Percentiles rank a stretch among this genome's conserved stretches.
Conservation (phyloP, 1,140 invertebrate species). For the Zaprionus vittiger region DNA sequence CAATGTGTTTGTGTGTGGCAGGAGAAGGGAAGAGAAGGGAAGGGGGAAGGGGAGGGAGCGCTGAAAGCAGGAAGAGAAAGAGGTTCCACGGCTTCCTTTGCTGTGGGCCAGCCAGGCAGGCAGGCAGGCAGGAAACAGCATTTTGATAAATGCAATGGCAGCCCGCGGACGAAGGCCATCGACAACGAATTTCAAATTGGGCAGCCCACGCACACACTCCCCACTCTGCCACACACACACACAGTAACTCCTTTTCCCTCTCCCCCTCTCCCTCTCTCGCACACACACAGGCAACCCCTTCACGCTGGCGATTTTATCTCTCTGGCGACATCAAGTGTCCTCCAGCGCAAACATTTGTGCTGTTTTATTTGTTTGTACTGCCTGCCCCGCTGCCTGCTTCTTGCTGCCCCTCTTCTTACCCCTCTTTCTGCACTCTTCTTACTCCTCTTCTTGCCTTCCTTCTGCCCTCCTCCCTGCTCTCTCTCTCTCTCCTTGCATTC, state of each 20-base stretch:
- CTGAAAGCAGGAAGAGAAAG: not conserved
- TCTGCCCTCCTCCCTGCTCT: not conserved
- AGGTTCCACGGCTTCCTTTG: constrained; percentile 7
- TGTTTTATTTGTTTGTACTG: constrained; percentile 48
- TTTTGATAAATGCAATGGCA: constrained; percentile 75
- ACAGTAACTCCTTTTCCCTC: not conserved
- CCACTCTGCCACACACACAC: not conserved
- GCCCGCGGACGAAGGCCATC: constrained; percentile 52
- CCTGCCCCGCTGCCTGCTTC: not conserved
- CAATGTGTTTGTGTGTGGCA: constrained; percentile 12
- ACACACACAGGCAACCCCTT: not conserved
- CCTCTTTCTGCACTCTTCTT: not conserved
- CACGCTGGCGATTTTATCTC: constrained; percentile 59
- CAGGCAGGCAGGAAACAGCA: constrained; percentile 58
- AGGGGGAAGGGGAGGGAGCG: not conserved
- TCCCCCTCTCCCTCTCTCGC: not conserved
- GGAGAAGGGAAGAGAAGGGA: not conserved
- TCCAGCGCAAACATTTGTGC: constrained; percentile 39
- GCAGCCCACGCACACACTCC: constrained; percentile 25
- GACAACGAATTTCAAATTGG: constrained; percentile 73
- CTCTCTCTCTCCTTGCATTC: not conserved
- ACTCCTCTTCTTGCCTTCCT: not conserved
- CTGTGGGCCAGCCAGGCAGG: constrained; percentile 17
- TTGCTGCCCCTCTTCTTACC: not conserved
- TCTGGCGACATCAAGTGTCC: constrained; percentile 66